A percentile compares a stretch with the other conserved stretches of the same genome.
phyloP scores from a whole-genome alignment of 2,888 invertebrate species.

The Cartodere bifasciata region DNA sequence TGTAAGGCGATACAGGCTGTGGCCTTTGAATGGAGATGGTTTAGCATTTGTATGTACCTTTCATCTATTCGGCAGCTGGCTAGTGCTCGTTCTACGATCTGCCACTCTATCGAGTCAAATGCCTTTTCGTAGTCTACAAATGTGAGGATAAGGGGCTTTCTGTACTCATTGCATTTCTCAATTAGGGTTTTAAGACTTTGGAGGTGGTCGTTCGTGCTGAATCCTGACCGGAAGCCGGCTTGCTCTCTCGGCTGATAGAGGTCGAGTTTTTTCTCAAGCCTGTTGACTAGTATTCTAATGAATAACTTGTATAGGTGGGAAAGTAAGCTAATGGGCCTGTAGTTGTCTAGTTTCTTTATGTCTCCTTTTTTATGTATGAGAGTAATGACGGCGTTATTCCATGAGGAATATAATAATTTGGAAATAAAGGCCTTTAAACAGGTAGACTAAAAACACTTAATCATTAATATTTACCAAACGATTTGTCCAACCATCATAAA shows the following conservation, averaged over 20 bases:
- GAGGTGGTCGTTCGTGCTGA: slow-evolving; percentile 4
- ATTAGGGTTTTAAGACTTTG: slow-evolving; percentile 6
- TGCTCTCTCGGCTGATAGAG: slow-evolving; percentile 14
- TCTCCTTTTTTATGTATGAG: slow-evolving; percentile 11
- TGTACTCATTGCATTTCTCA: slow-evolving; percentile 5
- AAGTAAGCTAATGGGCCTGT: slow-evolving; percentile 12
- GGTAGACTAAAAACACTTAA: no score
- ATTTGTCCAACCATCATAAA: no score
- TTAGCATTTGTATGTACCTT: neutral
- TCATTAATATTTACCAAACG: no score
- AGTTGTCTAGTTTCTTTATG: slow-evolving; percentile 9
- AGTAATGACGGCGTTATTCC: slow-evolving; percentile 10
- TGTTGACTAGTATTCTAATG: slow-evolving; percentile 14
- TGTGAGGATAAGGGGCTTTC: neutral
- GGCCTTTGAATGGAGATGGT: slow-evolving; percentile 7
- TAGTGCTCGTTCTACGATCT: neutral
- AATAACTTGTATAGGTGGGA: slow-evolving; percentile 12
- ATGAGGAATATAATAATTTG: no score
- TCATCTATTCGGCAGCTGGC: neutral
- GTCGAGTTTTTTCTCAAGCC: slow-evolving; percentile 14
- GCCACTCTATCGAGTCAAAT: slow-evolving; percentile 3
- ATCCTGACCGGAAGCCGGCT: slow-evolving; percentile 13
- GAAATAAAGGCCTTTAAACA: no score
- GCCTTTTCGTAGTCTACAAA: slow-evolving; percentile 4
- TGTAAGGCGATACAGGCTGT: slow-evolving; percentile 5